Percentiles rank a stretch among this genome's conserved stretches.
These are phyloP conservation scores for Mobula birostris DNA, from an alignment of 2,113 vertebrate species.

Conservation along the genomic window DNA sequence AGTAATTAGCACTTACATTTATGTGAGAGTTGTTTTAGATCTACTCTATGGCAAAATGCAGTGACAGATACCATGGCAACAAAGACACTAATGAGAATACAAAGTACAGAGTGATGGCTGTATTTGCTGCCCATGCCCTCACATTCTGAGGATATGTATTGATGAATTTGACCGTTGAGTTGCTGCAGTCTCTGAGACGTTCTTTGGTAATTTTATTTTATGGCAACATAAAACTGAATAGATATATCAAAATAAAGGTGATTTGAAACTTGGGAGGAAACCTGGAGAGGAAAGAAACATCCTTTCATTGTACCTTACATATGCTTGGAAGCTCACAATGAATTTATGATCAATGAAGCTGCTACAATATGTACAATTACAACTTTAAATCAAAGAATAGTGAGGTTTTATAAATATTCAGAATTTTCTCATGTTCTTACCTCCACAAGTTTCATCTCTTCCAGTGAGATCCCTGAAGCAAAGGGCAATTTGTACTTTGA, in stretches of 20 bases:
- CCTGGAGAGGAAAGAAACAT: background rate
- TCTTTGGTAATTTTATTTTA: background rate
- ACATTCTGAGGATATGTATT: background rate
- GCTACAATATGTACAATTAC: background rate
- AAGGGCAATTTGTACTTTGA: conserved; percentile 59
- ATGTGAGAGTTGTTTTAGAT: background rate
- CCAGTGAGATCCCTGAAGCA: conserved; percentile 52
- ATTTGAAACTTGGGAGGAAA: background rate
- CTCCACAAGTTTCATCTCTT: conserved; percentile 63
- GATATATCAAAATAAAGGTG: background rate
- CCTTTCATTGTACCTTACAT: background rate
- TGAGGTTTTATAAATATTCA: background rate
- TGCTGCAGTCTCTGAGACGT: background rate
- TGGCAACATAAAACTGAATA: background rate
- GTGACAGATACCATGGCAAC: background rate
- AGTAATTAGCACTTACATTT: background rate
- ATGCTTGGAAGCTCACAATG: background rate
- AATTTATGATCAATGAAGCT: background rate
- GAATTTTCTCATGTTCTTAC: conserved; percentile 45
- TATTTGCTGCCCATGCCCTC: background rate
- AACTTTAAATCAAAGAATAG: background rate
- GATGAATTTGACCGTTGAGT: background rate
- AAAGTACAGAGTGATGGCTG: background rate
- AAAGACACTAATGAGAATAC: background rate
- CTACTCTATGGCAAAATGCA: background rate